Percentiles rank a stretch among this genome's conserved stretches.
phyloP scores from a whole-genome alignment of 2,113 vertebrate species.

The Piprites chloris region DNA sequence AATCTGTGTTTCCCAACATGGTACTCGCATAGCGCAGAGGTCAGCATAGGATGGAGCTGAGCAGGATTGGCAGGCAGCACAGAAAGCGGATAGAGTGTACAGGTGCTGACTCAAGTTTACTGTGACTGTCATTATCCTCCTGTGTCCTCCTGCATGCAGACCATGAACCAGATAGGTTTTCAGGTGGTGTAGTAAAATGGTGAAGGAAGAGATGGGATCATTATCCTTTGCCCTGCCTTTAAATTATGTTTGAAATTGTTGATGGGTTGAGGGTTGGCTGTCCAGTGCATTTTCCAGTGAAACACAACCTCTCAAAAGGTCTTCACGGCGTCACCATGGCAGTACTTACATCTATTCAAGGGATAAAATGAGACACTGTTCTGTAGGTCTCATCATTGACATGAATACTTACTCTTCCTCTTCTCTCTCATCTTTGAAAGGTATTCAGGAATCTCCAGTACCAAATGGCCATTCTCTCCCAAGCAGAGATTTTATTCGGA shows the following conservation, averaged over 20 bases:
- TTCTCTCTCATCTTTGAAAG: slow-evolving; percentile 72
- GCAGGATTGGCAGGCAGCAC: no score
- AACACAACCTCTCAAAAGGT: neutral
- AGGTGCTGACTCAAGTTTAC: rapidly evolving
- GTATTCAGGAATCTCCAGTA: slow-evolving; percentile 92
- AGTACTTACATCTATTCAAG: neutral
- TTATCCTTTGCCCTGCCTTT: neutral
- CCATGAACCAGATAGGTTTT: neutral
- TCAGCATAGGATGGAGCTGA: rapidly evolving
- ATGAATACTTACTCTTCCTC: slow-evolving; percentile 2
- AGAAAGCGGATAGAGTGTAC: rapidly evolving
- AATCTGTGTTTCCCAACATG: rapidly evolving
- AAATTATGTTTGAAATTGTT: neutral
- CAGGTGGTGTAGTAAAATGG: neutral
- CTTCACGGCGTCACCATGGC: neutral
- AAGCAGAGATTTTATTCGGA: slow-evolving; percentile 97
- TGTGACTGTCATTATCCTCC: no score
- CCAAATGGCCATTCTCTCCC: slow-evolving; percentile 93
- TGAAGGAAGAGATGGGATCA: rapidly evolving
- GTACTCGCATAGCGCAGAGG: no score
- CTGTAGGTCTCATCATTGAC: neutral
- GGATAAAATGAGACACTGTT: neutral
- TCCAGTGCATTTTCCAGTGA: neutral
- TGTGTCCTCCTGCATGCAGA: neutral
- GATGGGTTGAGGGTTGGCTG: neutral